Conservation (phyloP, 2,888 invertebrate genomes). For the Protonemura montana region DNA sequence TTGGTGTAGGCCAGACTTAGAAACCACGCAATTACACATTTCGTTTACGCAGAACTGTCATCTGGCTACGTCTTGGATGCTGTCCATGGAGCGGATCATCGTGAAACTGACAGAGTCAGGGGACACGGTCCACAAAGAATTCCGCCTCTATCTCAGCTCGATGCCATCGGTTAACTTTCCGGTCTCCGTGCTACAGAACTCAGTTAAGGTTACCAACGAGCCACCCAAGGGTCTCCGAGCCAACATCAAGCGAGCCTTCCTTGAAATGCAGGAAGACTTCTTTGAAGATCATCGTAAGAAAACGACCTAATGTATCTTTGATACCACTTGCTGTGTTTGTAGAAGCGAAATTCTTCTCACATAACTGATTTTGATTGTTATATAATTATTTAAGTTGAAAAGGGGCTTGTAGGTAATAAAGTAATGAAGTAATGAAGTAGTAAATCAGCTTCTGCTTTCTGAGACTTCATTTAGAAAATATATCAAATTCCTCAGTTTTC, state of each 20-base stretch:
- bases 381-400: too few species aligned
- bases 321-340: too few species aligned
- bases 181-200: conserved; percentile 89
- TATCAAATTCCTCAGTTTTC: too few species aligned
- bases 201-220: conserved; percentile 94
- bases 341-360: too few species aligned
- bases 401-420: too few species aligned
- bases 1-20: too few species aligned
- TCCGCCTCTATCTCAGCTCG: conserved; percentile 86
- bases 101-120: conserved; percentile 73
- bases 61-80: conserved; percentile 93
- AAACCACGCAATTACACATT: too few species aligned
- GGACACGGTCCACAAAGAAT: conserved; percentile 72
- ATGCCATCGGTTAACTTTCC: conserved; percentile 90
- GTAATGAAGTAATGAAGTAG: too few species aligned
- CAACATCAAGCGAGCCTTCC: conserved; percentile 83
- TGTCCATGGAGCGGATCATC: conserved; percentile 79
- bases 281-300: conserved; percentile 79
- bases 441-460: too few species aligned
- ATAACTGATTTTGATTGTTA: too few species aligned
- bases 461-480: too few species aligned
- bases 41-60: conserved; percentile 92
- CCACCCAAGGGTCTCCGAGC: conserved; percentile 91
- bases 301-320: not conserved
- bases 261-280: conserved; percentile 78